Percentiles rank a stretch among this genome's conserved stretches.
These are phyloP conservation scores for Parotia lawesii DNA, from an alignment of 2,113 vertebrate genomes.

Conservation along the genomic window DNA sequence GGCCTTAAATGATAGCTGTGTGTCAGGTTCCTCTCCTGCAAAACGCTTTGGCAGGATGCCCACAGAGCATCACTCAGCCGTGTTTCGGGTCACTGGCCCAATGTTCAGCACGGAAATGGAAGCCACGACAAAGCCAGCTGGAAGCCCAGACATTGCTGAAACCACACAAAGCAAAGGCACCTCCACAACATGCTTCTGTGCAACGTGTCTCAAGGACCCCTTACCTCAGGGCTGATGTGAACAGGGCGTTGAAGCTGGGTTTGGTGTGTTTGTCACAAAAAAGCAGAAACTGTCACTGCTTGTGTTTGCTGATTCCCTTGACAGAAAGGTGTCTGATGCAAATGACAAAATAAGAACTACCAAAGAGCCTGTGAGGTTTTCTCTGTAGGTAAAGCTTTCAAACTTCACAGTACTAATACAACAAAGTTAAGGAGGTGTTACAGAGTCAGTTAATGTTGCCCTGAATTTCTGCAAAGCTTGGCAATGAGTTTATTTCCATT, in stretches of 20 bases:
- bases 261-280: not conserved
- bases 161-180: not conserved
- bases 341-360: not conserved
- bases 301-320: not conserved
- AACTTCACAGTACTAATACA: not conserved
- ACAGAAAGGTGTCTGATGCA: not conserved
- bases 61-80: not conserved
- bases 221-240: not conserved
- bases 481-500: not conserved
- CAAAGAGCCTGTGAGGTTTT: not conserved
- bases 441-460: not conserved
- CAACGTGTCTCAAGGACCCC: not conserved
- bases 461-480: not conserved
- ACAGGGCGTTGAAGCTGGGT: not conserved
- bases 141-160: not conserved
- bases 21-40: slow-evolving; percentile 45
- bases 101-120: slow-evolving; percentile 17
- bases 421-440: not conserved
- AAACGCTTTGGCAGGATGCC: slow-evolving; percentile 48
- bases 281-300: rapidly evolving
- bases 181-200: not conserved
- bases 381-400: not conserved
- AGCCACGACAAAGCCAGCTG: not conserved
- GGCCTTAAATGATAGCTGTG: not conserved
- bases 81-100: not conserved